Conservation (phyloP, 1,140 invertebrate species). For the Drosophila busckii region DNA sequence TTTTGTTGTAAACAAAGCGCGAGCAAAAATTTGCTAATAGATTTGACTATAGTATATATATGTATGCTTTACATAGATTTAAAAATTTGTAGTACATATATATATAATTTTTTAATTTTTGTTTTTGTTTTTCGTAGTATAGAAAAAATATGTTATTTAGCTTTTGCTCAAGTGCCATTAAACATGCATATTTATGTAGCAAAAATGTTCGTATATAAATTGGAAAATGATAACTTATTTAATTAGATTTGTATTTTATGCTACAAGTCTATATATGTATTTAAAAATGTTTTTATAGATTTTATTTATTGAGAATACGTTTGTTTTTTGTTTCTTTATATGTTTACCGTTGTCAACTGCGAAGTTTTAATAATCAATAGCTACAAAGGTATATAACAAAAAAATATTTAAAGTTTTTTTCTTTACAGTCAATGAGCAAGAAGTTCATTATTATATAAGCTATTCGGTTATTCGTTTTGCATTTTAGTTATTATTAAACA, state of each 20-base stretch:
- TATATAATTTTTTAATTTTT: constrained; percentile 33
- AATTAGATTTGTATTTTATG: constrained; percentile 7
- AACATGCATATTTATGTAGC: constrained; percentile 41
- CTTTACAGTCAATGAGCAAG: constrained; percentile 11
- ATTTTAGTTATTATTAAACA: constrained; percentile 29
- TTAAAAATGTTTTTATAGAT: constrained; percentile 24
- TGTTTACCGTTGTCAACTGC: constrained; percentile 18
- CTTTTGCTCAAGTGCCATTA: constrained; percentile 39
- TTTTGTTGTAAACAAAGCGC: constrained; percentile 66
- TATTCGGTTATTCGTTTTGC: constrained; percentile 62
- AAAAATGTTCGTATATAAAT: constrained; percentile 54
- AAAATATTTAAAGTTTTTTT: constrained; percentile 8
- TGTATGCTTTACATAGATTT: constrained; percentile 45
- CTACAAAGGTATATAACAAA: too few relatives aligned
- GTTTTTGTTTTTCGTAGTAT: constrained; percentile 46
- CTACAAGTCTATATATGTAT: constrained; percentile 23
- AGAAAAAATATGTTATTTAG: constrained; percentile 68
- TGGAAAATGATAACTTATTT: constrained; percentile 41
- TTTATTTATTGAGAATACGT: constrained; percentile 26
- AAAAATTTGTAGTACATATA: constrained; percentile 31
- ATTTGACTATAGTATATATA: constrained; percentile 67
- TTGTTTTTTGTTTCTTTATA: constrained; percentile 5
- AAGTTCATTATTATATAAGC: constrained; percentile 50
- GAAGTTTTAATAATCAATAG: neutral
- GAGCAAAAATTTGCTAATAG: constrained; percentile 77